Conservation (phyloP, 2,113 vertebrate genomes). For the Myotis yumanensis region DNA sequence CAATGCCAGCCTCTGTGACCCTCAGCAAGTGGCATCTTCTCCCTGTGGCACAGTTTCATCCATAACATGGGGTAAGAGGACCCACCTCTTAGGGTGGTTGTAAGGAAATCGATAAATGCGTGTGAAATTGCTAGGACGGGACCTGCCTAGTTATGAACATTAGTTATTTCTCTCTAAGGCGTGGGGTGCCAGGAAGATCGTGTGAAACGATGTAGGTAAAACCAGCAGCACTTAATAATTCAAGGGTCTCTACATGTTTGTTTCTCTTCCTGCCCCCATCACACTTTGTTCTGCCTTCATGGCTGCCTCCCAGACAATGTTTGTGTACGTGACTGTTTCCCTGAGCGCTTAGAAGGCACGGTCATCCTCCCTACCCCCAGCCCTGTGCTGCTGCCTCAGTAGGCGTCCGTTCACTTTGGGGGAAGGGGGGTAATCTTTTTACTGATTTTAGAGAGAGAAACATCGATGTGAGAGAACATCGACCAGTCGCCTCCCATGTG, state of each 20-base stretch:
- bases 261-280: neutral
- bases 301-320: neutral
- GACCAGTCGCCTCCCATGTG: neutral
- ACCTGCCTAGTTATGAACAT: neutral
- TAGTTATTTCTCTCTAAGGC: neutral
- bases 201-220: neutral
- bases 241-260: rapidly evolving
- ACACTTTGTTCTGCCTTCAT: neutral
- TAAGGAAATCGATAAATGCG: neutral
- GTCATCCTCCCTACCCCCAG: neutral
- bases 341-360: neutral
- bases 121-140: rapidly evolving
- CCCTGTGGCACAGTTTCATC: neutral
- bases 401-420: neutral
- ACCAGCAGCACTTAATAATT: neutral
- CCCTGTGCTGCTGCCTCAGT: neutral
- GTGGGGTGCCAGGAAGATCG: neutral
- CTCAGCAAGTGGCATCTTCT: neutral
- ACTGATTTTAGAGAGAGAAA: neutral
- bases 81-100: neutral
- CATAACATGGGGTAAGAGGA: neutral
- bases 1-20: neutral
- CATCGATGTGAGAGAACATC: neutral
- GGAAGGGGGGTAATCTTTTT: too few relatives aligned
- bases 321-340: neutral